Evolutionary conservation across 2,113 vertebrate genomes (phyloP).

Genomic region (Chloroceryle aenea): DNA sequence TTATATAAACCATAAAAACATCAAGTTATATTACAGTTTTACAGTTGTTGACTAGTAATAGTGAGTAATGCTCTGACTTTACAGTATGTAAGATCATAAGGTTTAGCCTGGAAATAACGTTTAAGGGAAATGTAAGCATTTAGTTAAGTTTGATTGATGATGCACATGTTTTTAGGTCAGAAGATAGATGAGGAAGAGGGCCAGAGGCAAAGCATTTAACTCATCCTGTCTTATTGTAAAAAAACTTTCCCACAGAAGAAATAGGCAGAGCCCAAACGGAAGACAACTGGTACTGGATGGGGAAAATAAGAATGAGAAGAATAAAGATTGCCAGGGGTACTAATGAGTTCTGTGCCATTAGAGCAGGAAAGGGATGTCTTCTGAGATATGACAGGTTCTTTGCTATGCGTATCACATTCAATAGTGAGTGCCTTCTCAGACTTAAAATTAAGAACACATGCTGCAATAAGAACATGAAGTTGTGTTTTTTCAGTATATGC

Average conservation of each 20-base stretch:
- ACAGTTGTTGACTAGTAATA: not conserved
- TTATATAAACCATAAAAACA: not conserved
- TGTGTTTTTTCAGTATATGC: not conserved
- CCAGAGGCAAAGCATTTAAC: not conserved
- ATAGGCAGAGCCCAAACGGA: not conserved
- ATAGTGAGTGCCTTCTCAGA: not conserved
- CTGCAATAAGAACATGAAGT: not conserved
- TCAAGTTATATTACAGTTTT: not conserved
- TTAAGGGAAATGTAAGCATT: not conserved
- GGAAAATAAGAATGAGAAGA: not conserved
- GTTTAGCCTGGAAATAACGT: not conserved
- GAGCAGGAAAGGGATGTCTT: not conserved
- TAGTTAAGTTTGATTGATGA: not conserved
- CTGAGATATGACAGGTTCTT: not conserved
- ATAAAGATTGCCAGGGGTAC: not conserved
- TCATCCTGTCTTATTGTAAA: not conserved
- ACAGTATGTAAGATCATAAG: not conserved
- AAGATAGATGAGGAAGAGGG: not conserved
- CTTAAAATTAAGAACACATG: not conserved
- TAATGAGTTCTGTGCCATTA: not conserved
- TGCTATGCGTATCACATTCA: not conserved
- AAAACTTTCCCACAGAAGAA: not conserved
- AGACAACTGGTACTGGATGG: not conserved
- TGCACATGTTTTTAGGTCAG: not conserved
- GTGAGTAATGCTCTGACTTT: not conserved